These are phyloP conservation scores for Tragelaphus imberbis DNA, from an alignment of 2,113 vertebrate genomes.

Conservation along the genomic window DNA sequence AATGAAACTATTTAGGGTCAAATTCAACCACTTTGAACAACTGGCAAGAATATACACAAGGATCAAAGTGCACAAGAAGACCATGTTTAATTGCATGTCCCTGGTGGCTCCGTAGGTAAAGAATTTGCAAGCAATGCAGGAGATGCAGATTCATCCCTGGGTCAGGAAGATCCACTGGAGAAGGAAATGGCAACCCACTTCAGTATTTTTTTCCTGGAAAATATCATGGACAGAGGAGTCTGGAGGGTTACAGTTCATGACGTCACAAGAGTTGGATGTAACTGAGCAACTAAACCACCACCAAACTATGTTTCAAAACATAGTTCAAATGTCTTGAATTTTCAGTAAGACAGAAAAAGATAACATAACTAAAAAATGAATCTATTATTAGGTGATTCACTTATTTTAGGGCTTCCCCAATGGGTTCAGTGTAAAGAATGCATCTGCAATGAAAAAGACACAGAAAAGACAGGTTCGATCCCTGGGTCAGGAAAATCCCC, in stretches of 20 bases:
- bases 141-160: background rate
- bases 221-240: background rate
- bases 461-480: background rate
- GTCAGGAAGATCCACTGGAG: background rate
- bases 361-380: background rate
- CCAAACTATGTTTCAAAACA: background rate
- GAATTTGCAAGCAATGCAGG: background rate
- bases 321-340: background rate
- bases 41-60: background rate
- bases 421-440: background rate
- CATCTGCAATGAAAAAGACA: background rate
- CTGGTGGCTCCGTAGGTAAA: background rate
- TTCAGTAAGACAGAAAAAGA: background rate
- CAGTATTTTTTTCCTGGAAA: background rate
- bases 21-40: background rate
- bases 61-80: background rate
- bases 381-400: background rate
- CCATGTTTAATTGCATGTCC: background rate
- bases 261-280: background rate
- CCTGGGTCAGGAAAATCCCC: background rate
- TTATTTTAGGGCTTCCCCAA: background rate
- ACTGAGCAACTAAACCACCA: background rate
- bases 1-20: background rate
- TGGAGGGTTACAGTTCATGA: background rate
- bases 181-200: background rate